Evolutionary conservation across 2,888 invertebrate genomes (phyloP), one percentile per base, ranked within the genome.

Genomic region (Drosophila pegasa): DNA sequence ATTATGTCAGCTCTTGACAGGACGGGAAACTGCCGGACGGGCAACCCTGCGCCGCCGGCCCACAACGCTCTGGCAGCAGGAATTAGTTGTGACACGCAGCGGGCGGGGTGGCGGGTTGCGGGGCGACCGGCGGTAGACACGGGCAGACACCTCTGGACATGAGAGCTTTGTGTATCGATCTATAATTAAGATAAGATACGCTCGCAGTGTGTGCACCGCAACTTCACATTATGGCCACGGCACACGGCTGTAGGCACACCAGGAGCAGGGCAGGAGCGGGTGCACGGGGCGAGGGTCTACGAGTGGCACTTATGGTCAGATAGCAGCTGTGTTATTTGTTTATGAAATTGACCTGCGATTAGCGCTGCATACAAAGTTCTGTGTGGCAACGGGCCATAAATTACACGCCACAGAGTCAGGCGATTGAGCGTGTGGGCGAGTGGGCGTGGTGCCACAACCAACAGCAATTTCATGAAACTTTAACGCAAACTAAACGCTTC

Each of bases 331-430:
- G 68, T 78, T 85, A 85, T 85, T 85, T 85, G 85, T 78, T 88
- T 88, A 84, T 88, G 88, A 88, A 88, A 85, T 88, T 85, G 85
- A 87, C 65, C 85, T 65, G 66, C 75, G 87, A 85, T 88, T 85
- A 85, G 88, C 88, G 73, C 72, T 71, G 81, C 75, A 80, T 71
- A 71, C 68, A 76, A 71, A 78, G 69, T 67, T 56, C 18, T 69
- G 18, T 69, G 66, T 63, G 56, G 74, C 37, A 67, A 47, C 52
- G 56, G 63, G 65, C 68, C 82, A 82, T 87, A 87, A 84, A 78
- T 82, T 76, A 84, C 75, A 73, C 51, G 66, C 63, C 45, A 51
- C 58, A 54, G 43, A 40, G 54, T 48, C 37, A 14, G 55, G 57
- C 33, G 40, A 50, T 51, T 43, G 38, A 29, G 38, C 40, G 31